phyloP scores from a whole-genome alignment of 2,888 invertebrate genomes.

The Campoplex capitator region DNA sequence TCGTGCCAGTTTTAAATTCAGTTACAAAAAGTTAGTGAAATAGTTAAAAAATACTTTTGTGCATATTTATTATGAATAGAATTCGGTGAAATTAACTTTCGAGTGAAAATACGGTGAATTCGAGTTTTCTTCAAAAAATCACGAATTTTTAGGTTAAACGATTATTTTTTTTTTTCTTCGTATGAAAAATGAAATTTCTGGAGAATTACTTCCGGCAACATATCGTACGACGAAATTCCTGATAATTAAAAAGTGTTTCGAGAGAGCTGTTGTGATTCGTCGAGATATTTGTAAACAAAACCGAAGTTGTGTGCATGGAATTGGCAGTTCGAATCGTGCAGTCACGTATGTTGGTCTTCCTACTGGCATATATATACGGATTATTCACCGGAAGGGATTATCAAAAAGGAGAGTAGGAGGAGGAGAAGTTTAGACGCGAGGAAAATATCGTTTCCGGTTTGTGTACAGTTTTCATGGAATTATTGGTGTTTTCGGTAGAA shows the following conservation, averaged over 20 bases:
- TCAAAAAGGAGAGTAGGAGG: neutral
- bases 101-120: no score
- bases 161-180: neutral
- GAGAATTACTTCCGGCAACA: neutral
- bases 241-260: neutral
- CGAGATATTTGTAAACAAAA: conserved; percentile 2
- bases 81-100: neutral
- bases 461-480: neutral
- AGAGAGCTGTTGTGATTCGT: neutral
- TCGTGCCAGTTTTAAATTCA: neutral
- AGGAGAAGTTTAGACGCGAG: neutral
- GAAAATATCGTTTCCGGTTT: neutral
- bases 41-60: neutral
- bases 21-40: neutral
- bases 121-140: neutral
- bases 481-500: neutral
- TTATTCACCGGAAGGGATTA: conserved; percentile 3
- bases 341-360: neutral
- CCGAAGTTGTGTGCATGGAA: neutral
- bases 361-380: neutral
- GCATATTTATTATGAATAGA: neutral
- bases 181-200: neutral
- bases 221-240: neutral
- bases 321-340: neutral
- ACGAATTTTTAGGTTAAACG: neutral